A percentile compares a stretch with the other conserved stretches of the same genome.
These are phyloP conservation scores for Amazona vittata DNA, from an alignment of 2,113 vertebrate species.

Conservation along the genomic window DNA sequence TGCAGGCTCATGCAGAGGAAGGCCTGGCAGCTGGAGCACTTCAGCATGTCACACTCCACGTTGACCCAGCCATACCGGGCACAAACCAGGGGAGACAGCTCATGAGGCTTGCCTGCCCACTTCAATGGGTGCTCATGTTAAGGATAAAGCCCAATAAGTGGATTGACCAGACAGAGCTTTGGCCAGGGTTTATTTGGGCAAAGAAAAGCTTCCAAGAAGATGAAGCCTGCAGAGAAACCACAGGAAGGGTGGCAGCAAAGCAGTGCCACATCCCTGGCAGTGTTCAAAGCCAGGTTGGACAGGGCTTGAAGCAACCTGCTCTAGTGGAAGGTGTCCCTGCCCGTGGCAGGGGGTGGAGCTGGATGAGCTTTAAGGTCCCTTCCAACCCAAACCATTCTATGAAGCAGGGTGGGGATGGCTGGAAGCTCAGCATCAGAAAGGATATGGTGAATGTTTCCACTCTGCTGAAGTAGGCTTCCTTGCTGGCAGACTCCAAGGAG, in stretches of 20 bases:
- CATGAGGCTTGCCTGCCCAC: constrained; percentile 89
- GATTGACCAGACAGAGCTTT: neutral
- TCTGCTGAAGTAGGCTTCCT: constrained; percentile 89
- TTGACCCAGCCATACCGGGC: constrained; percentile 91
- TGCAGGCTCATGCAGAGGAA: constrained; percentile 88
- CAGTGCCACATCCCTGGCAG: neutral
- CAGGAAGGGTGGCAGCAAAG: neutral
- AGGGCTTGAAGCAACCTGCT: neutral
- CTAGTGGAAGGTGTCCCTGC: neutral
- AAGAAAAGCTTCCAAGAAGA: neutral
- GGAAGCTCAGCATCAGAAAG: constrained; percentile 67
- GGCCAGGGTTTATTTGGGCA: neutral
- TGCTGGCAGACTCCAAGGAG: constrained; percentile 85
- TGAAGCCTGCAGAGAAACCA: neutral
- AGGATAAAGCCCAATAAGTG: constrained; percentile 44
- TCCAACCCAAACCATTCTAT: neutral
- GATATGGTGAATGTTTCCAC: constrained; percentile 97
- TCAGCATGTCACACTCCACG: constrained; percentile 88
- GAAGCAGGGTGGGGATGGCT: neutral
- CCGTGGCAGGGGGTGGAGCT: neutral
- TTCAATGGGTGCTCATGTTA: constrained; percentile 85
- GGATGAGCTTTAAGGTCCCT: neutral
- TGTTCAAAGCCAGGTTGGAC: neutral
- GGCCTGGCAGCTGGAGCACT: constrained; percentile 91
- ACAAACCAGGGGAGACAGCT: constrained; percentile 88